Conservation (phyloP, 2,797 vertebrate genomes). For the Furcifer pardalis region DNA sequence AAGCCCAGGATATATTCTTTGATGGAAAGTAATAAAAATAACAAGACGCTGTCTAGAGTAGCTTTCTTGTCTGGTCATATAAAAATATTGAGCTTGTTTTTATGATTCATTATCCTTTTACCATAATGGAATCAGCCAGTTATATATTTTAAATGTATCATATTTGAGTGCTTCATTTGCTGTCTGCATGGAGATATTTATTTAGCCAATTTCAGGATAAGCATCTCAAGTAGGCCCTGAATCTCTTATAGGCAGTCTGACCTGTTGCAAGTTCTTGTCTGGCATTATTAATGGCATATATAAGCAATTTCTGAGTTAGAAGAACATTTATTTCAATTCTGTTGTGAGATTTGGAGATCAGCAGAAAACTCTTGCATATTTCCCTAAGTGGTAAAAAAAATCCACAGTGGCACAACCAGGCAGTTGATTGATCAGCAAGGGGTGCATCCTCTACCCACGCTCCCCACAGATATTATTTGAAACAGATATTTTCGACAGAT, state of each 20-base stretch:
- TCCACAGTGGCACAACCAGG: slow-evolving; percentile 20
- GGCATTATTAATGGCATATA: not conserved
- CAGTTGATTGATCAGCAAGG: slow-evolving; percentile 37
- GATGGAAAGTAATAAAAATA: not conserved
- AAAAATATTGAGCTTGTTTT: not conserved
- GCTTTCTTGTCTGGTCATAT: not conserved
- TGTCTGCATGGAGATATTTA: not conserved
- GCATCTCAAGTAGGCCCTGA: not conserved
- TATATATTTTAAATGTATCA: slow-evolving; percentile 23
- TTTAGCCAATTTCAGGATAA: slow-evolving; percentile 32
- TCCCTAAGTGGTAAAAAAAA: slow-evolving; percentile 27
- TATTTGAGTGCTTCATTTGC: slow-evolving; percentile 4
- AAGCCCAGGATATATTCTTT: not conserved
- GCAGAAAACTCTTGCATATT: slow-evolving; percentile 33
- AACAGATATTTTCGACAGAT: too few relatives aligned
- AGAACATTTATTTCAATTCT: slow-evolving; percentile 26
- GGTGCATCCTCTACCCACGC: not conserved
- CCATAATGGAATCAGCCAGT: not conserved
- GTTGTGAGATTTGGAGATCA: slow-evolving; percentile 33
- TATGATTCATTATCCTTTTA: not conserved
- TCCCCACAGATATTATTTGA: too few relatives aligned
- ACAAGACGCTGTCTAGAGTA: not conserved
- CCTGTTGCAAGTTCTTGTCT: not conserved
- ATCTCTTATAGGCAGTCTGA: not conserved
- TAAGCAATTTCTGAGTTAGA: slow-evolving; percentile 27